Percentiles rank a stretch among this genome's conserved stretches.
Evolutionary conservation across 2,797 vertebrate species (phyloP).

Genomic region (Anomalospiza imberbis): DNA sequence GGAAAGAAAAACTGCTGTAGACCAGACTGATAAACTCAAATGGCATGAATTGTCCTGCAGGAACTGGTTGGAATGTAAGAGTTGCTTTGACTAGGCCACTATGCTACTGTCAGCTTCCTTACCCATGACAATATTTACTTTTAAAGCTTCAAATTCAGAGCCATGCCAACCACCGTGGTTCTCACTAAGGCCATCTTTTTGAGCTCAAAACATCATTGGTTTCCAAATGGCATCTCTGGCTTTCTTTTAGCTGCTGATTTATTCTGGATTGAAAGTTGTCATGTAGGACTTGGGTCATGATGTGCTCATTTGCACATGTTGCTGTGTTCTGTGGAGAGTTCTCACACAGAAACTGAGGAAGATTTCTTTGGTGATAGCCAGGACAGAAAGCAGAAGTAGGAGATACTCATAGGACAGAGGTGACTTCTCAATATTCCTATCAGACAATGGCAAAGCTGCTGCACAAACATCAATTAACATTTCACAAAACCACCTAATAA

Average conservation of each 20-base stretch:
- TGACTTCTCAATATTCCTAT: background rate
- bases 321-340: background rate
- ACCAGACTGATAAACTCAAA: background rate
- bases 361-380: background rate
- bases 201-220: background rate
- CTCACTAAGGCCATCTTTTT: background rate
- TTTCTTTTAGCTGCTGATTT: background rate
- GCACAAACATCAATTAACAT: background rate
- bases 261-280: background rate
- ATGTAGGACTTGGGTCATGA: background rate
- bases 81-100: background rate
- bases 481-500: accelerated
- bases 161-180: background rate
- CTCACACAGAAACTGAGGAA: background rate
- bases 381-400: background rate
- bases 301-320: accelerated
- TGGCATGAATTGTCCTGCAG: background rate
- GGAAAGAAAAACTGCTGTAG: background rate
- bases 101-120: background rate
- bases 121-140: background rate
- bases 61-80: background rate
- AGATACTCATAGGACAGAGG: background rate
- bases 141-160: background rate
- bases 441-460: background rate
- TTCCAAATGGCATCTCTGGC: background rate